A percentile compares a stretch with the other conserved stretches of the same genome.
phyloP scores from a whole-genome alignment of 2,888 invertebrate genomes.

The Tenthredo mesomela region DNA sequence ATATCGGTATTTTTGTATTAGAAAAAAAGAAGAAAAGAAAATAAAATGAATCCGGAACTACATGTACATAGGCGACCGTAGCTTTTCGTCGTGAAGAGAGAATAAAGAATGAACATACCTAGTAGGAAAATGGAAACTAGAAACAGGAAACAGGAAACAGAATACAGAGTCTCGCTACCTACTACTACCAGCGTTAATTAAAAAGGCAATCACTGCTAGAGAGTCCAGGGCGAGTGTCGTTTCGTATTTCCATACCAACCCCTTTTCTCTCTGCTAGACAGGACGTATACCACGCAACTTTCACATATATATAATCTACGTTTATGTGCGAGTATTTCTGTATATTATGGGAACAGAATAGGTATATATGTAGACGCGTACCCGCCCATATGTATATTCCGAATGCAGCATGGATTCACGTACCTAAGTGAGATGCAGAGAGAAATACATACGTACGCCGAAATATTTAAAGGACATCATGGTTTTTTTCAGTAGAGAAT shows the following conservation, averaged over 20 bases:
- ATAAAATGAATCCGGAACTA: too few species aligned
- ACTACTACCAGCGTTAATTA: conserved; percentile 48
- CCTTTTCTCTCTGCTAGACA: background rate
- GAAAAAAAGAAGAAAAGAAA: too few species aligned
- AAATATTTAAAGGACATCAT: background rate
- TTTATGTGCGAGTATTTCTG: too few species aligned
- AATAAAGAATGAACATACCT: background rate
- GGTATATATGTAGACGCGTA: too few species aligned
- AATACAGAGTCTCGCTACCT: conserved; percentile 26
- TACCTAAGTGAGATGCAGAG: too few species aligned
- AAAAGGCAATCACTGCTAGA: conserved; percentile 51
- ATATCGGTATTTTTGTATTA: background rate
- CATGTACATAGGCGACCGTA: too few species aligned
- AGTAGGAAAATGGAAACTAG: background rate
- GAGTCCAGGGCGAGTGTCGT: conserved; percentile 44
- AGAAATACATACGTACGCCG: too few species aligned
- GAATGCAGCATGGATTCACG: too few species aligned
- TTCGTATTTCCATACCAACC: conserved; percentile 33
- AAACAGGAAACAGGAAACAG: background rate
- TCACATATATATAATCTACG: background rate
- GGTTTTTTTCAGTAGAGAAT: background rate
- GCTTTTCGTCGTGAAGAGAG: background rate
- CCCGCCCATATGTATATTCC: too few species aligned
- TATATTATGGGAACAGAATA: too few species aligned
- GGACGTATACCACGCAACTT: background rate